A percentile compares a stretch with the other conserved stretches of the same genome.
phyloP scores from a whole-genome alignment of 2,888 invertebrate species.

The Myopa testacea region DNA sequence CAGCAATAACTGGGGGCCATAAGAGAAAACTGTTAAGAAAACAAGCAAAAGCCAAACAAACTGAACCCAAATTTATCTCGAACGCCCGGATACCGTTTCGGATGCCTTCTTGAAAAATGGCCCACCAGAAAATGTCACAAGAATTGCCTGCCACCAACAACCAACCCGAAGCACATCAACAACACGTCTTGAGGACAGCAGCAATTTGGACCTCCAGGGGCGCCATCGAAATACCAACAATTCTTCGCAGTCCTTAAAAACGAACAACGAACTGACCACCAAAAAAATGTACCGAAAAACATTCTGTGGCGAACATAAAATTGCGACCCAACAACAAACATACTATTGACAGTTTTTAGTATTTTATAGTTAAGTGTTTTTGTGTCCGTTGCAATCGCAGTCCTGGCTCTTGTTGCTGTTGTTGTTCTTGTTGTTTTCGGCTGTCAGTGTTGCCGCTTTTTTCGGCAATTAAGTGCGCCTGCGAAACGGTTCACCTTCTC shows the following conservation, averaged over 20 bases:
- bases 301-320: not conserved
- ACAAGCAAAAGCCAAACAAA: not conserved
- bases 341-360: slow-evolving; percentile 15
- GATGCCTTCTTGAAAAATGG: not conserved
- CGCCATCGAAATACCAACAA: slow-evolving; percentile 43
- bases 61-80: not conserved
- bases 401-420: no score
- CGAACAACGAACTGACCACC: no score
- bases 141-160: slow-evolving; percentile 1
- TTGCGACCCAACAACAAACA: not conserved
- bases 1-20: slow-evolving; percentile 7
- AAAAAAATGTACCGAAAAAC: not conserved
- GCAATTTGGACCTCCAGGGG: slow-evolving; percentile 46
- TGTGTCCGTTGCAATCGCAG: no score
- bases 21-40: not conserved
- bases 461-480: slow-evolving; percentile 19
- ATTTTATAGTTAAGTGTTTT: not conserved
- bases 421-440: not conserved
- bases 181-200: slow-evolving; percentile 7
- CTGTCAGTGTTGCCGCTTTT: not conserved
- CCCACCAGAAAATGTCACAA: slow-evolving; percentile 10
- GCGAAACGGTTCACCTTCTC: not conserved
- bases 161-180: not conserved
- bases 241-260: not conserved
- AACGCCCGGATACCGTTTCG: not conserved